Base-by-base conservation (phyloP, 1,140 invertebrate genomes). In the Berghia stephanieae region DNA sequence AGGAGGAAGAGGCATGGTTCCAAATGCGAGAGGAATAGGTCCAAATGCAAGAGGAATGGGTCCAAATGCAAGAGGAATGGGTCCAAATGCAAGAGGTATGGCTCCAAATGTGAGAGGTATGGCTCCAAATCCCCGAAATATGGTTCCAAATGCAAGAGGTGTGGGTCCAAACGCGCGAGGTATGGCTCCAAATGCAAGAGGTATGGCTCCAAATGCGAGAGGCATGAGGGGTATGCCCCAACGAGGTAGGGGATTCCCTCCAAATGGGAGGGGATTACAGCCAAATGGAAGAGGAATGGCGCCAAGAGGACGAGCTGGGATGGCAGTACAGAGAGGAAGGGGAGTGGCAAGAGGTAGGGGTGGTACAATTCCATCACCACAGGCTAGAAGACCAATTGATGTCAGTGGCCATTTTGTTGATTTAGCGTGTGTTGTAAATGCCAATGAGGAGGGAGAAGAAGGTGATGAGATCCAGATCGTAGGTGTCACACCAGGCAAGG, bases 391-490 rank as follows among this genome's bases (percentile, higher is more conserved):
- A 31, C 27, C 57, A 16, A 49, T 76, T 66, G 74, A 76, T 43
- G 52, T 76, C 2, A 76, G 74, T 27, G 68, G 52, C 5, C 74
- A 76, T 27, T 76, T 76, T 76, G 74, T 67, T 38, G 74, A 66
- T 49, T 44, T 76, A 4, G 74, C 74, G 8, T 76, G 74, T 76
- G 60, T 68, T 1, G 74, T 60, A 21, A 49, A 66, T 43, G 10
- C 60, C 24, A n/a, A n/a, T 31, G 52, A 21, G 1, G 70, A 72
- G 16, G 57, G 44, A 3, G 72, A 63, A 24, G 72, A 18, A 21
- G 74, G 68, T 49, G 49, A 73, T 73, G 74, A 76, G 8, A 46
- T 76, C 38, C 40, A 76, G 44, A 76, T 76, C 38, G 49, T 76
- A 6, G 34, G 42, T 67, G 34, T 76, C 31, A 76, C 74, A n/a